Percentiles rank a stretch among this genome's conserved stretches.
Conservation (phyloP, 2,797 vertebrate genomes). For the Falco naumanni region DNA sequence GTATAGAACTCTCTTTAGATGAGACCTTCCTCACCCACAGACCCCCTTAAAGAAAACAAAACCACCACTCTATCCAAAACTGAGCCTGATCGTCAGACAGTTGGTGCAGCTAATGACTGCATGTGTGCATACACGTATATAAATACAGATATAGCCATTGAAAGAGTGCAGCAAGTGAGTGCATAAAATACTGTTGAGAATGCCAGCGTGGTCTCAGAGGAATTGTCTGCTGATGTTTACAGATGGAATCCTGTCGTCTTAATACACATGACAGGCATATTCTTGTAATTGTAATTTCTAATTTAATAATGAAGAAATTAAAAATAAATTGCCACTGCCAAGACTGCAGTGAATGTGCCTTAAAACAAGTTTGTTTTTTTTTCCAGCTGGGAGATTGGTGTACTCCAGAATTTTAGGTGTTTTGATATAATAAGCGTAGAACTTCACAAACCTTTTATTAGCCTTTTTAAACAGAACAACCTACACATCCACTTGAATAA, state of each 20-base stretch:
- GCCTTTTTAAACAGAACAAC: neutral
- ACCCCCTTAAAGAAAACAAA: neutral
- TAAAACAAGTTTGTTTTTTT: neutral
- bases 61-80: neutral
- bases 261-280: neutral
- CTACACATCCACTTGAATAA: conserved; percentile 5
- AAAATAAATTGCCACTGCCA: neutral
- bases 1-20: neutral
- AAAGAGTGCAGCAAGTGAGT: neutral
- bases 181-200: neutral
- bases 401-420: neutral
- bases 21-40: neutral
- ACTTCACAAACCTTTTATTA: neutral
- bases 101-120: neutral
- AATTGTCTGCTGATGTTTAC: neutral
- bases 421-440: neutral
- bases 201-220: neutral
- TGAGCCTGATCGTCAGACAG: neutral
- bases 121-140: rapidly evolving
- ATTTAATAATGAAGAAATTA: neutral
- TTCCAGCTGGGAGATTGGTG: neutral
- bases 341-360: neutral
- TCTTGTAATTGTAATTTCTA: neutral
- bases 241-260: neutral
- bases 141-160: rapidly evolving